These are phyloP conservation scores for Poeciliopsis retropinna DNA, from an alignment of 2,113 vertebrate species.

Conservation along the genomic window DNA sequence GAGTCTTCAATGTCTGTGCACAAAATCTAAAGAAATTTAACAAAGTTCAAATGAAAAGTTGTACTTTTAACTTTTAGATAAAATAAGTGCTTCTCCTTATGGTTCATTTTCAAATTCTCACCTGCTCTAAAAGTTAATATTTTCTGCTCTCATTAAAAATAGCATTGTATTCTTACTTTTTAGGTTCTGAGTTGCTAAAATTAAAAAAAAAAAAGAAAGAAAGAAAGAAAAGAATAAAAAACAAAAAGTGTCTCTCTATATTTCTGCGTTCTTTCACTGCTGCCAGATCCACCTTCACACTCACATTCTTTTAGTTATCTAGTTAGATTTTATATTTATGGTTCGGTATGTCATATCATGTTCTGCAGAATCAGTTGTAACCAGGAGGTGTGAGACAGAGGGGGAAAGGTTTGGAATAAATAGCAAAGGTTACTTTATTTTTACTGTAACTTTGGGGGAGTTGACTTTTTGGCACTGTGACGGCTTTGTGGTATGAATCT, in stretches of 20 bases:
- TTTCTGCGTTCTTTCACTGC: neutral
- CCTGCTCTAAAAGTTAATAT: neutral
- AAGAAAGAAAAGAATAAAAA: too few species aligned
- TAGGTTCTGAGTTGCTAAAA: neutral
- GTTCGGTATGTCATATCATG: constrained; percentile 6
- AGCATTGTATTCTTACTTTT: neutral
- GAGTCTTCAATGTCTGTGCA: too few species aligned
- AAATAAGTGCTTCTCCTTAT: neutral
- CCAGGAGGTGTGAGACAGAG: neutral
- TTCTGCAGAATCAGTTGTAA: constrained; percentile 9
- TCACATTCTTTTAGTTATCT: neutral
- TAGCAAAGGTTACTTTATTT: constrained; percentile 20
- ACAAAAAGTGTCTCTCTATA: neutral
- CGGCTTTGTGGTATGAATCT: constrained; percentile 46
- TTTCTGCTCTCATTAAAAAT: neutral
- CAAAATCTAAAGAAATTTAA: too few species aligned
- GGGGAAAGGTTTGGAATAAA: neutral
- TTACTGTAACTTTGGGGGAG: constrained; percentile 41
- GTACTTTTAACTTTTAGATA: neutral
- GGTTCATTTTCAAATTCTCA: neutral
- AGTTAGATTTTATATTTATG: constrained; percentile 19
- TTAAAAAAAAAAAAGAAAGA: neutral
- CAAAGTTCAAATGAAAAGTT: neutral
- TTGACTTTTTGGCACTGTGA: constrained; percentile 48
- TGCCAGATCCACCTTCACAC: neutral